These are phyloP conservation scores for Luscinia megarhynchos DNA, from an alignment of 2,797 vertebrate species.

Conservation along the genomic window DNA sequence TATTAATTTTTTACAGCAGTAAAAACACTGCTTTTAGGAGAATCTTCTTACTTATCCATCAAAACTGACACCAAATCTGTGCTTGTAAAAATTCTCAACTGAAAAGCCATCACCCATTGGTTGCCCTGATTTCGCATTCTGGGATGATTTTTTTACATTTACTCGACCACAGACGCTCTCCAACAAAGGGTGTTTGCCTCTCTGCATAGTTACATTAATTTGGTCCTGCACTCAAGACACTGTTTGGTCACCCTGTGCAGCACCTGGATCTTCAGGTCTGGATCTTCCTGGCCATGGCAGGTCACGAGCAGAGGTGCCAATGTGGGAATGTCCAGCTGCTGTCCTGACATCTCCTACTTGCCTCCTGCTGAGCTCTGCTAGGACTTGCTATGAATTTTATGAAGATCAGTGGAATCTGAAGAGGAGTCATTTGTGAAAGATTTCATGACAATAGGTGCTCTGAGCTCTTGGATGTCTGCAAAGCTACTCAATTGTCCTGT, in stretches of 20 bases:
- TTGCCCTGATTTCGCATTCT: background rate
- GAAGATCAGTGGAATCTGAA: background rate
- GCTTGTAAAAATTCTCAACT: background rate
- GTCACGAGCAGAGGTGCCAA: accelerated
- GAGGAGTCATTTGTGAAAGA: background rate
- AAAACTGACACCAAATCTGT: background rate
- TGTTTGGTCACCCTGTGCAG: accelerated
- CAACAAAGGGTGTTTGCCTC: background rate
- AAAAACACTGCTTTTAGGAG: background rate
- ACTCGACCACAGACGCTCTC: background rate
- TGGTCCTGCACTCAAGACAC: background rate
- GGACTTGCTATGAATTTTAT: background rate
- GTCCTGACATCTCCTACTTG: background rate
- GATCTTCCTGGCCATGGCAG: accelerated
- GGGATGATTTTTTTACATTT: background rate
- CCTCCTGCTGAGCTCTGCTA: background rate
- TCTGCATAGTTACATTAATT: too few species aligned
- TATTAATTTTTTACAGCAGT: background rate
- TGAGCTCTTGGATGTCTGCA: background rate
- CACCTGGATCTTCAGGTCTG: accelerated
- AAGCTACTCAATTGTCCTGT: background rate
- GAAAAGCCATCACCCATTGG: background rate
- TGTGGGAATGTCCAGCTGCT: background rate
- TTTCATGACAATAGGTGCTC: background rate
- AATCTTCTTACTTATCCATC: background rate